Conservation (phyloP, 2,113 vertebrate genomes). For the Chascanopsetta lugubris region DNA sequence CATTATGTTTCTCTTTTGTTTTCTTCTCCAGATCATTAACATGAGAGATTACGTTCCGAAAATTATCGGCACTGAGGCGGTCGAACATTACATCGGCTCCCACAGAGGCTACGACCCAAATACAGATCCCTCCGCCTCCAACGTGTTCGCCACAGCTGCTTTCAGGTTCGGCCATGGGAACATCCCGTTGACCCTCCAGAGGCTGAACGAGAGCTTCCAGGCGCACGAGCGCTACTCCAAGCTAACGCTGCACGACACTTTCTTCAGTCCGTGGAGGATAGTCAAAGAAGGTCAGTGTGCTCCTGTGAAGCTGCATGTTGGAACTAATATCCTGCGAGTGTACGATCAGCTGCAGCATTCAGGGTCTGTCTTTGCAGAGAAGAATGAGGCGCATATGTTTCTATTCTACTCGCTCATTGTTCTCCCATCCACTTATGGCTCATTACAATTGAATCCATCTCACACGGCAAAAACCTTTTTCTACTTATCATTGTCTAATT, state of each 20-base stretch:
- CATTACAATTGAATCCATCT: slow-evolving; percentile 21
- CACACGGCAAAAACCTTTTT: slow-evolving; percentile 10
- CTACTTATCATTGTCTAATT: slow-evolving; percentile 13
- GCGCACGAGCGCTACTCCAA: slow-evolving; percentile 79
- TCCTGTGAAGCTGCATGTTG: too few relatives aligned
- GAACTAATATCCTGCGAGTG: too few relatives aligned
- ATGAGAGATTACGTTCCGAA: slow-evolving; percentile 92
- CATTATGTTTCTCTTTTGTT: slow-evolving; percentile 8
- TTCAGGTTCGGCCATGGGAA: slow-evolving; percentile 95
- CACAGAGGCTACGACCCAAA: slow-evolving; percentile 86
- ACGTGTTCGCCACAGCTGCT: slow-evolving; percentile 93
- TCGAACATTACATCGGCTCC: slow-evolving; percentile 82
- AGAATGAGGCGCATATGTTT: slow-evolving; percentile 7
- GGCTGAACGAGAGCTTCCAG: slow-evolving; percentile 85
- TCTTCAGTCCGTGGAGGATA: slow-evolving; percentile 95
- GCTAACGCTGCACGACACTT: slow-evolving; percentile 84
- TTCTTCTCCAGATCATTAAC: slow-evolving; percentile 86
- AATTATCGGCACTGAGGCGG: slow-evolving; percentile 87
- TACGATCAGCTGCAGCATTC: slow-evolving; percentile 22
- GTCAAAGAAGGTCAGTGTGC: slow-evolving; percentile 87
- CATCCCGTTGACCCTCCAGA: slow-evolving; percentile 80
- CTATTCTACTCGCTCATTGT: not conserved
- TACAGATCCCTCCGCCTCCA: slow-evolving; percentile 87
- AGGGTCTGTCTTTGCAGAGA: not conserved
- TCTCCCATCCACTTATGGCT: slow-evolving; percentile 13